Conservation (phyloP, 1,140 invertebrate genomes). For the Drosophila teissieri region DNA sequence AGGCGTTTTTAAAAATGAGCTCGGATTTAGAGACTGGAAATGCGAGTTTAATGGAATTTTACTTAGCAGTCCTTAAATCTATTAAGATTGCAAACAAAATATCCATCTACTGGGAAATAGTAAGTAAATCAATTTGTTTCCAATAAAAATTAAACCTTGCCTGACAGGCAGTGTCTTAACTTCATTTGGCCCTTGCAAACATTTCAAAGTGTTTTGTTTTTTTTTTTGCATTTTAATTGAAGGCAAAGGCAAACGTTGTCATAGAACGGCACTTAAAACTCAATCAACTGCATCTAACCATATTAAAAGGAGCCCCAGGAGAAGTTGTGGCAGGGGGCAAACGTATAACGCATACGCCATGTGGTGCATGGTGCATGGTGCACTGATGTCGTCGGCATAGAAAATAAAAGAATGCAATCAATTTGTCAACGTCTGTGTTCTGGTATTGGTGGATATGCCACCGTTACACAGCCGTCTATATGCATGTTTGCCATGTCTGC, state of each 20-base stretch:
- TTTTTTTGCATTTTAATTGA: constrained; percentile 67
- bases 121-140: constrained; percentile 4
- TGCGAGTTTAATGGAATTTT: constrained; percentile 2
- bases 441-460: constrained; percentile 14
- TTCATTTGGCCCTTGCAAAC: constrained; percentile 11
- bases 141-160: constrained; percentile 6
- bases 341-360: constrained; percentile 73
- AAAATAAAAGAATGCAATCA: constrained; percentile 81
- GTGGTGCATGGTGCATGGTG: constrained; percentile 68
- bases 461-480: constrained; percentile 22
- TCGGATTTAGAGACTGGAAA: not conserved
- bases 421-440: constrained; percentile 74
- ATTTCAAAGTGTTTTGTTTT: constrained; percentile 32
- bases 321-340: not conserved
- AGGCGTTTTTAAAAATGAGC: not conserved
- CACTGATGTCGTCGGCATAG: constrained; percentile 47
- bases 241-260: constrained; percentile 57
- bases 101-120: not conserved
- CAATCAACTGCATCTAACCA: constrained; percentile 80
- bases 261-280: constrained; percentile 77
- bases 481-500: constrained; percentile 18
- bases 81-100: constrained; percentile 2
- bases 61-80: not conserved
- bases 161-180: constrained; percentile 10
- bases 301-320: constrained; percentile 61